Evolutionary conservation across 2,888 invertebrate genomes (phyloP).

Genomic region (Scaptomyza reducta): DNA sequence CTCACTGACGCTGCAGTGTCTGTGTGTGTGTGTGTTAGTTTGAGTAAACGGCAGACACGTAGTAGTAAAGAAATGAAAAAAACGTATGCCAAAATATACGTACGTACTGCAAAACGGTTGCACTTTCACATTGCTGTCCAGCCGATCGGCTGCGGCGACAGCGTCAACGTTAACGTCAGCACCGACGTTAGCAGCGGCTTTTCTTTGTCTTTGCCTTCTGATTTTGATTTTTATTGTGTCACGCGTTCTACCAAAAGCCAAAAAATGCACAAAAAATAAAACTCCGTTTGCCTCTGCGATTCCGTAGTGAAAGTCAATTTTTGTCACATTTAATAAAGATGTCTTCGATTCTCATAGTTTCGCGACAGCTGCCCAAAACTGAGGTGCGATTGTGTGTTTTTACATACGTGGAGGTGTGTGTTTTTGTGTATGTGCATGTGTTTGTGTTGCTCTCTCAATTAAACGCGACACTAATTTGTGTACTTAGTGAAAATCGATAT

Average conservation of each 20-base stretch:
- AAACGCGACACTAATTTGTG: slow-evolving; percentile 58
- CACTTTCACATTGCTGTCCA: slow-evolving; percentile 57
- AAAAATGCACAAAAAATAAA: slow-evolving; percentile 21
- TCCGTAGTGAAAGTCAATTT: slow-evolving; percentile 53
- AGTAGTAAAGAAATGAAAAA: slow-evolving; percentile 31
- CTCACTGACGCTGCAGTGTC: slow-evolving; percentile 18
- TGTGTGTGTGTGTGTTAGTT: slow-evolving; percentile 16
- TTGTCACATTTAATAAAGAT: slow-evolving; percentile 40
- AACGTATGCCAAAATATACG: slow-evolving; percentile 37
- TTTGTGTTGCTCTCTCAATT: slow-evolving; percentile 57
- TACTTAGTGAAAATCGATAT: slow-evolving; percentile 73
- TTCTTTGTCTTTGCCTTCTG: slow-evolving; percentile 47
- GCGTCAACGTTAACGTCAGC: slow-evolving; percentile 20
- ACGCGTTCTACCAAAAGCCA: slow-evolving; percentile 49
- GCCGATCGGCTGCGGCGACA: slow-evolving; percentile 43
- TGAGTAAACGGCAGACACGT: slow-evolving; percentile 30
- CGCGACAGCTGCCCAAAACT: slow-evolving; percentile 37
- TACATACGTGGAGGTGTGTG: slow-evolving; percentile 18
- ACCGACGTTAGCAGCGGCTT: slow-evolving; percentile 20
- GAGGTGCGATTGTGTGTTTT: slow-evolving; percentile 27
- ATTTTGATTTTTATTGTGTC: slow-evolving; percentile 66
- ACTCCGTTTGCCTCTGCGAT: slow-evolving; percentile 1
- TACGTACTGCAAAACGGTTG: slow-evolving; percentile 37
- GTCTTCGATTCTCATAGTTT: slow-evolving; percentile 24
- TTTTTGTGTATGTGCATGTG: slow-evolving; percentile 15